These are phyloP conservation scores for Herminia tarsipennalis DNA, from an alignment of 2,888 invertebrate species.

Conservation along the genomic window DNA sequence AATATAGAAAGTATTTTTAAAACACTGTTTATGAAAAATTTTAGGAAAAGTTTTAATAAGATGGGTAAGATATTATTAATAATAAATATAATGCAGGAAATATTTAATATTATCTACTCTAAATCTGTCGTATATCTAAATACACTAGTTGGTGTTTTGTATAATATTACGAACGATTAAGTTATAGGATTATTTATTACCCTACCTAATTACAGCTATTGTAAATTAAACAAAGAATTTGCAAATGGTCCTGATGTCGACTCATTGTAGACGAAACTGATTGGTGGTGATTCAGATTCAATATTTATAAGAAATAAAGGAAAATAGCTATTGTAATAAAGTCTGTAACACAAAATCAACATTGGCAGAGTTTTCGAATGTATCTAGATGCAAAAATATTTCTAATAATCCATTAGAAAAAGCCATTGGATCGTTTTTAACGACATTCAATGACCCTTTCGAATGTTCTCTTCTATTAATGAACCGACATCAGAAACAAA, in stretches of 20 bases:
- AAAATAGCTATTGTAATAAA: too few relatives aligned
- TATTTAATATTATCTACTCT: slow-evolving; percentile 50
- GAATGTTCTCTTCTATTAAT: too few relatives aligned
- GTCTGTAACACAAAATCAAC: not conserved
- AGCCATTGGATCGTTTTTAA: not conserved
- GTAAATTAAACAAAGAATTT: slow-evolving; percentile 20
- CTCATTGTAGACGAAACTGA: not conserved
- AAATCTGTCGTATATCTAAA: slow-evolving; percentile 53
- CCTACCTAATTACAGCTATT: slow-evolving; percentile 36
- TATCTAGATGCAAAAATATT: not conserved
- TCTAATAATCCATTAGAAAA: too few relatives aligned
- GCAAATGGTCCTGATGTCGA: slow-evolving; percentile 4
- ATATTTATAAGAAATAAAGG: too few relatives aligned
- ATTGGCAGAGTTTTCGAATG: not conserved
- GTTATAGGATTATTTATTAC: slow-evolving; percentile 53
- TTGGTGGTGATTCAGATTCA: too few relatives aligned
- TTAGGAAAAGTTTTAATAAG: slow-evolving; percentile 53
- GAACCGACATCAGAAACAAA: slow-evolving; percentile 14
- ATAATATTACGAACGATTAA: slow-evolving; percentile 62
- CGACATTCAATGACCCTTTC: too few relatives aligned
- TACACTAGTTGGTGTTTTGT: slow-evolving; percentile 78
- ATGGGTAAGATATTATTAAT: slow-evolving; percentile 51
- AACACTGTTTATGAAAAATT: slow-evolving; percentile 54
- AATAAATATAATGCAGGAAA: slow-evolving; percentile 54
- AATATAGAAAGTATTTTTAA: slow-evolving; percentile 53